Evolutionary conservation across 2,113 vertebrate species (phyloP).

Genomic region (Montifringilla adamsi): DNA sequence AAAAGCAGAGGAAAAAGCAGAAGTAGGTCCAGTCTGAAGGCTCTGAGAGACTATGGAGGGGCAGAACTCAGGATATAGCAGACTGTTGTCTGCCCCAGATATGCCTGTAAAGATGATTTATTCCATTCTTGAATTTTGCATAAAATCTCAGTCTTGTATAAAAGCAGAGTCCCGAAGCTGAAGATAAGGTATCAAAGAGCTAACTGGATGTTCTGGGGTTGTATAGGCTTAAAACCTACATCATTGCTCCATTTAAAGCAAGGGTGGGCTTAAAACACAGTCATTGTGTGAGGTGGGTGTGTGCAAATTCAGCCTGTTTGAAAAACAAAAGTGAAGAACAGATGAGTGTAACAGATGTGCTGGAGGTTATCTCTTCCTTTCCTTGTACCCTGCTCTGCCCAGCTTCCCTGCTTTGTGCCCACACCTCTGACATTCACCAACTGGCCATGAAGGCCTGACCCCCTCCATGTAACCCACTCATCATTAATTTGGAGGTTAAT

Average conservation of each 20-base stretch:
- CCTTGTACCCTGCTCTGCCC: not conserved
- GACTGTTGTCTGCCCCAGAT: not conserved
- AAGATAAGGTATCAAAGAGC: not conserved
- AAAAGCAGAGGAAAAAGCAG: not conserved
- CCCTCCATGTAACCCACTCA: not conserved
- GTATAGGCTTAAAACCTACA: not conserved
- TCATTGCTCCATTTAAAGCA: not conserved
- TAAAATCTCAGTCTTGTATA: not conserved
- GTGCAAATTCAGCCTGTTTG: not conserved
- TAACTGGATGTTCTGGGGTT: not conserved
- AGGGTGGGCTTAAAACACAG: not conserved
- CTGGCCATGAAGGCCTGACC: not conserved
- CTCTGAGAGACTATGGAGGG: not conserved
- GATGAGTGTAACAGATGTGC: not conserved
- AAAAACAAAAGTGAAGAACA: not conserved
- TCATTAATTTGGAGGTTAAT: not conserved
- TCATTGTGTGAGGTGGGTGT: not conserved
- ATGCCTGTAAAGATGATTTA: not conserved
- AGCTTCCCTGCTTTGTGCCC: not conserved
- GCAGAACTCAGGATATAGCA: not conserved
- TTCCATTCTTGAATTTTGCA: not conserved
- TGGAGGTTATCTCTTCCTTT: not conserved
- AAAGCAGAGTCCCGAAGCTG: not conserved
- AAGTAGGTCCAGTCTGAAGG: not conserved
- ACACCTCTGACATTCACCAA: not conserved